Evolutionary conservation across 2,888 invertebrate genomes (phyloP), one percentile per base, ranked within the genome.

Genomic region (Aelia acuminata): DNA sequence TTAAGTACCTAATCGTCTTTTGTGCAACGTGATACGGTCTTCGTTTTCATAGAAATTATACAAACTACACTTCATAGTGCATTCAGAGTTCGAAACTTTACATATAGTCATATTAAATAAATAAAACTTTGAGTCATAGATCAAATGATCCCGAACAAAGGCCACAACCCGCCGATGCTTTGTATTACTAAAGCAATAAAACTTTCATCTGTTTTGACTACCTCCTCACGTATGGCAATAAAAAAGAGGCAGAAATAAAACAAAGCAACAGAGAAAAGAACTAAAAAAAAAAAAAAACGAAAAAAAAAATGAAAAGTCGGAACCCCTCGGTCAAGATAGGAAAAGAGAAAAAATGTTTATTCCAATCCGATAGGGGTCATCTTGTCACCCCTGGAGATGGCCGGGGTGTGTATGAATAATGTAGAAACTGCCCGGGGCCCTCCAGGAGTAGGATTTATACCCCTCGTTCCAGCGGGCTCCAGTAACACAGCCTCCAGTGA

Each of bases 301-400:
- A 15, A 57, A 57, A 57, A 47, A 43, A 80, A 43, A 80, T 80
- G 80, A 80, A 80, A 80, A 80, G 43, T 80, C 43, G 18, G n/a
- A n/a, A 35, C 22, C 80, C 80, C 80, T 47, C 43, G 80, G 80
- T 80, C 80, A 80, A 80, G 80, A 80, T 47, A 47, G 80, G 43
- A 75, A 85, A 50, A 87, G 48, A 70, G 70, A 87, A 87, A 87
- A 87, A 87, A 70, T 87, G 87, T 87, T 87, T 87, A 87, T 87
- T 87, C 87, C 87, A 75, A 87, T 87, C 80, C 87, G 87, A 87
- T 87, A 87, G 87, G 87, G 87, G 87, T 87, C 87, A 87, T 87
- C 87, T 87, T 87, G 87, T 87, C 87, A 87, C 87, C 87, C 80
- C 87, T 48, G 80, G 39, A 75, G 75, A 75, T 75, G 75, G 70